Percentiles rank a stretch among this genome's conserved stretches.
phyloP scores from a whole-genome alignment of 1,140 invertebrate species.

The Pectinophora gossypiella region DNA sequence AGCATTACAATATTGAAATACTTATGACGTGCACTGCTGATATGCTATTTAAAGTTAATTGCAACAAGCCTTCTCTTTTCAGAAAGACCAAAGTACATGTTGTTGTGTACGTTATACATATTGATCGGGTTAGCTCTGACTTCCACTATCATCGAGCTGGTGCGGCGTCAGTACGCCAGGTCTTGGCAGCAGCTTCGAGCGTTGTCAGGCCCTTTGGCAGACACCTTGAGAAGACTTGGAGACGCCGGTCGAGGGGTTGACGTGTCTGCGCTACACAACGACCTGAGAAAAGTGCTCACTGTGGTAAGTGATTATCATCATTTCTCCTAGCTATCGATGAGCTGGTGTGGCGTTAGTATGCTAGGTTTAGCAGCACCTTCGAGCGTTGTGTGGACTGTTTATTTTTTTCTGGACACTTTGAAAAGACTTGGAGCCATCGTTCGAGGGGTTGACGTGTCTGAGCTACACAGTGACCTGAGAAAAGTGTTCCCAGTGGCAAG shows the following conservation, averaged over 20 bases:
- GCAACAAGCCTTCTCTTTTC: slow-evolving; percentile 24
- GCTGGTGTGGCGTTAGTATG: slow-evolving; percentile 88
- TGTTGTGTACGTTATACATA: slow-evolving; percentile 94
- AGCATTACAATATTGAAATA: no score
- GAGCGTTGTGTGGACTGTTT: slow-evolving; percentile 87
- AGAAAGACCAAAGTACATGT: slow-evolving; percentile 92
- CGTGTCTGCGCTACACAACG: slow-evolving; percentile 81
- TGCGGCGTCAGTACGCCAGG: slow-evolving; percentile 88
- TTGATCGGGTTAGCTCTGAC: slow-evolving; percentile 94
- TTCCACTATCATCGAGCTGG: slow-evolving; percentile 95
- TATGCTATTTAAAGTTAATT: no score
- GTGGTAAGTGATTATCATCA: slow-evolving; percentile 79
- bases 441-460: slow-evolving; percentile 80
- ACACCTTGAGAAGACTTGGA: slow-evolving; percentile 83
- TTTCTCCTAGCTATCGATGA: slow-evolving; percentile 98
- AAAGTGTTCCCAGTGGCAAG: slow-evolving; percentile 80
- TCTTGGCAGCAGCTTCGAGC: slow-evolving; percentile 89
- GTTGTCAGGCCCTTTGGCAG: slow-evolving; percentile 86
- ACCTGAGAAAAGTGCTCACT: slow-evolving; percentile 79
- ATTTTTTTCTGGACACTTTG: slow-evolving; percentile 85
- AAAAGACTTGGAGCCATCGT: slow-evolving; percentile 84
- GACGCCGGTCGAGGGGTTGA: slow-evolving; percentile 84
- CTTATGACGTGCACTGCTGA: no score
- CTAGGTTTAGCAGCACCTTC: slow-evolving; percentile 87
- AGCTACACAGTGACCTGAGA: slow-evolving; percentile 80